phyloP scores from a whole-genome alignment of 2,888 invertebrate genomes.

The Chaetogeoica ovagalla region DNA sequence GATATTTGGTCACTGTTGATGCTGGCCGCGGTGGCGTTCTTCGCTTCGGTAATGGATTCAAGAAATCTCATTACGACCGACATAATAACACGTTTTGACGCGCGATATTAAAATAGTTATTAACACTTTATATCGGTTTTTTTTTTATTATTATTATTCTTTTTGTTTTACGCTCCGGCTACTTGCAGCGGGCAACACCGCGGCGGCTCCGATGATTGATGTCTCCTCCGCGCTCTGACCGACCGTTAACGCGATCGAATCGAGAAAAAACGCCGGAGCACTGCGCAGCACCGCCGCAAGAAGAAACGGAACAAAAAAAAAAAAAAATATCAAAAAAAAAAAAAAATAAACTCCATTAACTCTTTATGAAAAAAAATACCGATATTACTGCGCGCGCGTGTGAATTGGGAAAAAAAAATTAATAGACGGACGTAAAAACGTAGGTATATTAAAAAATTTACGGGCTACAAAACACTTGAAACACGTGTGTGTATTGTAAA shows the following conservation, averaged over 20 bases:
- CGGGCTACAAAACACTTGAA: too few relatives aligned
- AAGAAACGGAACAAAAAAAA: neutral
- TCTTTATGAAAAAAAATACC: too few relatives aligned
- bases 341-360: too few relatives aligned
- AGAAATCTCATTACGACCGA: slow-evolving; percentile 50
- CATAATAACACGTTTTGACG: slow-evolving; percentile 48
- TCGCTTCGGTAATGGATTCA: slow-evolving; percentile 39
- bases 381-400: too few relatives aligned
- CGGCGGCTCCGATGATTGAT: slow-evolving; percentile 40
- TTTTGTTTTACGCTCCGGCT: slow-evolving; percentile 41
- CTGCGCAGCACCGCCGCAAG: neutral
- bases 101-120: slow-evolving; percentile 47
- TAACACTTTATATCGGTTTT: slow-evolving; percentile 39
- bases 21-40: slow-evolving; percentile 2
- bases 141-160: slow-evolving; percentile 4
- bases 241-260: slow-evolving; percentile 43
- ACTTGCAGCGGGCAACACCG: slow-evolving; percentile 8
- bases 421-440: too few relatives aligned
- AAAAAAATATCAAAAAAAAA: neutral
- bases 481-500: too few relatives aligned
- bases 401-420: too few relatives aligned
- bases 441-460: too few relatives aligned
- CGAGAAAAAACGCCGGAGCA: slow-evolving; percentile 5
- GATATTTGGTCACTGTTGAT: slow-evolving; percentile 34
- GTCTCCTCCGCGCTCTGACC: slow-evolving; percentile 15